phyloP scores from a whole-genome alignment of 2,888 invertebrate genomes.

The Parnassius glacialis region DNA sequence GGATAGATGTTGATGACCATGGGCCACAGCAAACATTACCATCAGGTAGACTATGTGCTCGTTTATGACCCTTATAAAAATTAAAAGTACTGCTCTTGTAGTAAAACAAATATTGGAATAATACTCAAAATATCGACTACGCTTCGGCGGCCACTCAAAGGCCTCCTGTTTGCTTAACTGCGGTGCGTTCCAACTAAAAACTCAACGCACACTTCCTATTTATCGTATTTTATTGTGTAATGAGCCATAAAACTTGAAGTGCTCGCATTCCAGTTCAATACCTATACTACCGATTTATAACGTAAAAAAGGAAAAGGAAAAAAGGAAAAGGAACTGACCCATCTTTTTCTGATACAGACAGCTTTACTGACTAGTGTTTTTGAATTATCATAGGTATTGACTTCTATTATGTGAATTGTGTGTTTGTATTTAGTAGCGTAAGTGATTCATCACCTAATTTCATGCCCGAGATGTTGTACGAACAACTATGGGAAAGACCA shows the following conservation, averaged over 20 bases:
- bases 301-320: not conserved
- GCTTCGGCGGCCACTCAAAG: slow-evolving; percentile 21
- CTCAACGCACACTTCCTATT: slow-evolving; percentile 21
- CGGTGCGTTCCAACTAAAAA: slow-evolving; percentile 9
- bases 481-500: no score
- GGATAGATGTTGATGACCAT: no score
- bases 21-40: no score
- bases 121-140: slow-evolving; percentile 5
- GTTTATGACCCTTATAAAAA: no score
- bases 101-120: slow-evolving; percentile 18
- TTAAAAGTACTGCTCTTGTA: not conserved
- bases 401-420: no score
- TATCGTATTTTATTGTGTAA: slow-evolving; percentile 22
- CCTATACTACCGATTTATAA: not conserved
- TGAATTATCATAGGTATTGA: no score
- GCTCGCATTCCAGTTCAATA: slow-evolving; percentile 14
- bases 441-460: no score
- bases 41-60: no score
- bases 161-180: slow-evolving; percentile 9
- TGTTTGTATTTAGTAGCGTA: no score
- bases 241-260: slow-evolving; percentile 24
- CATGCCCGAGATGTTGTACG: no score
- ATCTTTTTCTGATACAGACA: not conserved
- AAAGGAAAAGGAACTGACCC: not conserved
- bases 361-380: no score